Evolutionary conservation across 2,797 vertebrate species (phyloP).

Genomic region (Eurystomus glaucurus): DNA sequence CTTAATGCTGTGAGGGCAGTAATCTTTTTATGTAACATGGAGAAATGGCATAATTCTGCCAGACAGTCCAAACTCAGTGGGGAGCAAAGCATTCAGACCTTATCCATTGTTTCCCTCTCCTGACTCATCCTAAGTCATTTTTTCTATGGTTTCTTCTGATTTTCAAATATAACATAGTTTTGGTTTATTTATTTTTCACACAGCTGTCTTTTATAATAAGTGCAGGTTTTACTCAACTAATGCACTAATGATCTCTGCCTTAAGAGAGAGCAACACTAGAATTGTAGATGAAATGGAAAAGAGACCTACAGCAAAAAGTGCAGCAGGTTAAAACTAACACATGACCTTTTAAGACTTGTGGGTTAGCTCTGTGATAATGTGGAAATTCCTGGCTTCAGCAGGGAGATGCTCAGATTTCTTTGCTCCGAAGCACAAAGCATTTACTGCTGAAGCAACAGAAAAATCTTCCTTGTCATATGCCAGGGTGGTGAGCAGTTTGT

Average conservation of each 20-base stretch:
- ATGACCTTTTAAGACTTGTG: conserved; percentile 21
- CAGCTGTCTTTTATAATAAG: not conserved
- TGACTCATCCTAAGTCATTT: not conserved
- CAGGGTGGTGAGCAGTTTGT: not conserved
- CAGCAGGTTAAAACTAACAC: conserved; percentile 16
- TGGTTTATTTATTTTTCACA: not conserved
- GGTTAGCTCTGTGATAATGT: not conserved
- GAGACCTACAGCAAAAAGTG: conserved; percentile 2
- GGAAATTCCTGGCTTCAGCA: conserved; percentile 27
- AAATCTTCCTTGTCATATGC: not conserved
- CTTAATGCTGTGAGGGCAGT: not conserved
- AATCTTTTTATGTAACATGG: conserved; percentile 50
- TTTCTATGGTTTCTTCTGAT: not conserved
- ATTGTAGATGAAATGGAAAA: conserved; percentile 4
- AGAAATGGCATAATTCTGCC: conserved; percentile 34
- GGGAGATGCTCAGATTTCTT: not conserved
- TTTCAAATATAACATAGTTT: not conserved
- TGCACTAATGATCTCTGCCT: not conserved
- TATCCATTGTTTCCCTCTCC: conserved; percentile 12
- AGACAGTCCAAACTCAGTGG: not conserved
- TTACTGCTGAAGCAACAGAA: not conserved
- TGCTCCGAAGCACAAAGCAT: not conserved
- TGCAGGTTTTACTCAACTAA: conserved; percentile 3
- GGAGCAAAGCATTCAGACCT: not conserved
- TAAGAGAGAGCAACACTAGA: not conserved